These are phyloP conservation scores for Hipparchia sbordonii DNA, from an alignment of 2,888 invertebrate genomes.

Conservation along the genomic window DNA sequence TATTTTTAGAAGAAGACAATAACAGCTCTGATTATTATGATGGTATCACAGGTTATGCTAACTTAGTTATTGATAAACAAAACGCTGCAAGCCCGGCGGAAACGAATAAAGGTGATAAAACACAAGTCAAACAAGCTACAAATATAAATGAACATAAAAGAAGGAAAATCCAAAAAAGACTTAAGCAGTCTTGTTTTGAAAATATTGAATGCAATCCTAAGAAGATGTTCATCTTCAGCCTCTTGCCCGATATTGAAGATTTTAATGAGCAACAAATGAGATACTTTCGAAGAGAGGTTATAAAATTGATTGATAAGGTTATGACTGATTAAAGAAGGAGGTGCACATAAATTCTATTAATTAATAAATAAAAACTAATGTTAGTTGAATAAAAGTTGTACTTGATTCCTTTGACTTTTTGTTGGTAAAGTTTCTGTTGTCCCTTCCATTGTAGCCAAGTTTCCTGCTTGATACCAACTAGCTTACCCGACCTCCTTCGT, in stretches of 20 bases:
- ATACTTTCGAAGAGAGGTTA: constrained; percentile 8
- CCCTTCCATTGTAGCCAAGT: no score
- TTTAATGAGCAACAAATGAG: constrained; percentile 15
- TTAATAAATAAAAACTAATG: neutral
- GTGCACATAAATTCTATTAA: neutral
- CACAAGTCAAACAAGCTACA: neutral
- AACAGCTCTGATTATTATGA: neutral
- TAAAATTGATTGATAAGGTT: constrained; percentile 13
- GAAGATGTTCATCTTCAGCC: constrained; percentile 12
- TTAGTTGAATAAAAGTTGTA: neutral
- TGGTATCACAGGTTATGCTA: constrained; percentile 1
- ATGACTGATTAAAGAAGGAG: neutral
- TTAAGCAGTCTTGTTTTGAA: neutral
- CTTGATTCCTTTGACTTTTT: neutral
- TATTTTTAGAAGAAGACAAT: neutral
- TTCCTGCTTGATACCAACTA: no score
- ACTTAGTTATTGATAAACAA: neutral
- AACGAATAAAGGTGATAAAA: constrained; percentile 2
- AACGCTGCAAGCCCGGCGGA: neutral
- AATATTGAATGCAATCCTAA: constrained; percentile 16
- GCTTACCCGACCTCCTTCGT: no score
- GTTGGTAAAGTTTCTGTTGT: no score
- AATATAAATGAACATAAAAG: neutral
- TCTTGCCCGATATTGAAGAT: constrained; percentile 11
- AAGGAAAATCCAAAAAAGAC: neutral